phyloP scores from a whole-genome alignment of 2,888 invertebrate genomes.

The Lasioglossum villosulum region DNA sequence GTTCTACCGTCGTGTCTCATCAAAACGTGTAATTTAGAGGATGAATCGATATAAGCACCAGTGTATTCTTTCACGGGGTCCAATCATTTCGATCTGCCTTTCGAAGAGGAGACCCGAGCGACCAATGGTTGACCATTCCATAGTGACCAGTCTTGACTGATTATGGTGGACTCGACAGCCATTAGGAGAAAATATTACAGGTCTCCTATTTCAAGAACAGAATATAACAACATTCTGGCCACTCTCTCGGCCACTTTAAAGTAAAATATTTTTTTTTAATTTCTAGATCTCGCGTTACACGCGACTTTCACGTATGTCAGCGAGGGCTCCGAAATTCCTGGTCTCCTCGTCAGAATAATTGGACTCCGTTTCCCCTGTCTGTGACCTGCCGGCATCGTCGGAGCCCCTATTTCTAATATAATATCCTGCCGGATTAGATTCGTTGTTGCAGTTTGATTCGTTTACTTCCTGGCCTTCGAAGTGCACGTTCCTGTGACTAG shows the following conservation, averaged over 20 bases:
- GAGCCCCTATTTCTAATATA: conserved; percentile 51
- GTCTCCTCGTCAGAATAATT: conserved; percentile 68
- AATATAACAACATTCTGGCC: conserved; percentile 11
- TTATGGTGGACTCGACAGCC: background rate
- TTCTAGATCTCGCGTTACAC: conserved; percentile 68
- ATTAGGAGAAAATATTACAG: background rate
- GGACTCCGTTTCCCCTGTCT: conserved; percentile 41
- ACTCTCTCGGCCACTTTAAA: background rate
- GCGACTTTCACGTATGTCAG: conserved; percentile 81
- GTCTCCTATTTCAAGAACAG: background rate
- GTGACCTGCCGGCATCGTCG: conserved; percentile 37
- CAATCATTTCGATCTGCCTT: conserved; percentile 4
- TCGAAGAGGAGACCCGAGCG: background rate
- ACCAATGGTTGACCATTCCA: background rate
- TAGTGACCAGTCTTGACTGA: background rate
- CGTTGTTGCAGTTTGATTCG: conserved; percentile 50
- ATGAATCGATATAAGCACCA: conserved; percentile 4
- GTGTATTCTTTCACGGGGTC: conserved; percentile 14
- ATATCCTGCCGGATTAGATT: conserved; percentile 49
- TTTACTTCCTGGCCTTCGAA: conserved; percentile 45
- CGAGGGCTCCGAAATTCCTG: conserved; percentile 78
- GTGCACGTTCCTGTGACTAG: conserved; percentile 41
- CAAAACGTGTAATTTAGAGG: conserved; percentile 9
- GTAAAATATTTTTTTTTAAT: background rate
- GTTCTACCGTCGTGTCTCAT: background rate